Percentiles rank a stretch among this genome's conserved stretches.
These are phyloP conservation scores for Heterodera carotae DNA, from an alignment of 1,140 invertebrate genomes.

Conservation along the genomic window DNA sequence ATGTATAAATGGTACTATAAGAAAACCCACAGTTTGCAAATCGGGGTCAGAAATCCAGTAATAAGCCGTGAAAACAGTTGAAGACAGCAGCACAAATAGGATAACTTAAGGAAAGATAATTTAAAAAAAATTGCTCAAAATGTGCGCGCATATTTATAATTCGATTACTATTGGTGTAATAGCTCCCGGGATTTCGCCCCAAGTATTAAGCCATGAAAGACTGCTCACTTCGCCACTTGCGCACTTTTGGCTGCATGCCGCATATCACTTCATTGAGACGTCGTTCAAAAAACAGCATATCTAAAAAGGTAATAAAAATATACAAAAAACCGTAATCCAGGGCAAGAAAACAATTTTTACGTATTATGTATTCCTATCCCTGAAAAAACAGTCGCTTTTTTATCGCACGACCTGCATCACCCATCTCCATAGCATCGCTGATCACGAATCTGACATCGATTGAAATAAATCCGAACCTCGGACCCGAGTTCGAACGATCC, in stretches of 20 bases:
- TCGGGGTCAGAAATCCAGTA: conserved; percentile 43
- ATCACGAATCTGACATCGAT: too few species aligned
- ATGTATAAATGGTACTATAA: not conserved
- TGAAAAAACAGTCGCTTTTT: too few species aligned
- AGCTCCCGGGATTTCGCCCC: too few species aligned
- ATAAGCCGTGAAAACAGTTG: conserved; percentile 37
- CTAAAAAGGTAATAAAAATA: conserved; percentile 25
- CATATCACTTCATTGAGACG: conserved; percentile 42
- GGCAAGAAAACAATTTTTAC: too few species aligned
- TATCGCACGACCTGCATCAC: too few species aligned
- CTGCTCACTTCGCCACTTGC: conserved; percentile 32
- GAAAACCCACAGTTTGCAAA: conserved; percentile 26
- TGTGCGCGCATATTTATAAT: too few species aligned
- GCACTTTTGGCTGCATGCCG: conserved; percentile 35
- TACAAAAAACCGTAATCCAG: not conserved
- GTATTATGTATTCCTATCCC: too few species aligned
- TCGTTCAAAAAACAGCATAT: conserved; percentile 45
- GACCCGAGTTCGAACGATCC: too few species aligned
- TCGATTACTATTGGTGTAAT: too few species aligned
- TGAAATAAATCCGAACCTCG: too few species aligned
- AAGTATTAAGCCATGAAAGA: too few species aligned
- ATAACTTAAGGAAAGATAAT: conserved; percentile 27
- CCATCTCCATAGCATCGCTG: too few species aligned
- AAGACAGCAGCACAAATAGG: conserved; percentile 27
- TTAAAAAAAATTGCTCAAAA: conserved; percentile 17